phyloP scores from a whole-genome alignment of 2,888 invertebrate species.

The Monopis laevigella region DNA sequence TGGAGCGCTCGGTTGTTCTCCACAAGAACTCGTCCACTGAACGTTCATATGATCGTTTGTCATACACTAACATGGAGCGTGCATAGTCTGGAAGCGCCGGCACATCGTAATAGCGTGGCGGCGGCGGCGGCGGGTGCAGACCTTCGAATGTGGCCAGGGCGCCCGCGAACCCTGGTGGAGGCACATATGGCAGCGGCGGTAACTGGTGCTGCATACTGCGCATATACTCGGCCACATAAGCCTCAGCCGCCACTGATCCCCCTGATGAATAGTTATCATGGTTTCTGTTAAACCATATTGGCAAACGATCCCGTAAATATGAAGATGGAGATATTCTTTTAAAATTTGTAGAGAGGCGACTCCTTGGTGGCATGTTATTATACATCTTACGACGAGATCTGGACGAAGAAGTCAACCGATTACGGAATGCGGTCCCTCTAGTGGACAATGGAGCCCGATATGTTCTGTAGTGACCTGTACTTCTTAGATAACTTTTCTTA shows the following conservation, averaged over 20 bases:
- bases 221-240: conserved; percentile 90
- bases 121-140: conserved; percentile 75
- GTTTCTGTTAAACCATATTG: conserved; percentile 70
- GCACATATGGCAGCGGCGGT: conserved; percentile 86
- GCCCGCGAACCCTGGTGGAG: conserved; percentile 64
- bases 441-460: conserved; percentile 54
- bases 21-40: conserved; percentile 89
- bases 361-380: conserved; percentile 71
- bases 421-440: conserved; percentile 57
- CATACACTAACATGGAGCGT: conserved; percentile 69
- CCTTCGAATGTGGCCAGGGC: conserved; percentile 67
- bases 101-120: conserved; percentile 74
- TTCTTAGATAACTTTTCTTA: conserved; percentile 68
- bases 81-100: conserved; percentile 81
- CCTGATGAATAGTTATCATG: conserved; percentile 48
- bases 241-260: conserved; percentile 76
- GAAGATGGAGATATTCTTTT: conserved; percentile 70
- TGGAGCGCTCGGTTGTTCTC: conserved; percentile 77
- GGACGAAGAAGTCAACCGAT: conserved; percentile 56
- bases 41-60: conserved; percentile 86
- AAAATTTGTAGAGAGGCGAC: conserved; percentile 63
- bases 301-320: conserved; percentile 65
- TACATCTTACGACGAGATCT: conserved; percentile 71
- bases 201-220: conserved; percentile 86
- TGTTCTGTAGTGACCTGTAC: conserved; percentile 57